Conservation (phyloP, 2,888 invertebrate species). For the Parascotia fuliginaria region DNA sequence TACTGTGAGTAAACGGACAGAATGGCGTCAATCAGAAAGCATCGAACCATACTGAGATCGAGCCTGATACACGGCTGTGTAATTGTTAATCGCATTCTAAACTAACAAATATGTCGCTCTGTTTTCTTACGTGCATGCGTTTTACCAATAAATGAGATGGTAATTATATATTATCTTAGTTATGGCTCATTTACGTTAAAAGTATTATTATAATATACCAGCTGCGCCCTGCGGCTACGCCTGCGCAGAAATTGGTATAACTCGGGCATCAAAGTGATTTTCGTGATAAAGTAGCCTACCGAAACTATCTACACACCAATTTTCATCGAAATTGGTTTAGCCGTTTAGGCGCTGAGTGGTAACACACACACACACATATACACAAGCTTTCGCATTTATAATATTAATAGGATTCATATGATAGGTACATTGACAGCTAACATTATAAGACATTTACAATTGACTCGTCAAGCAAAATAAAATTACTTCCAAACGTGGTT, state of each 20-base stretch:
- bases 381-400: no score
- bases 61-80: constrained; percentile 59
- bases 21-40: constrained; percentile 54
- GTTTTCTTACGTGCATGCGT: constrained; percentile 44
- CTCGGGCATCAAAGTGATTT: no score
- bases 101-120: constrained; percentile 53
- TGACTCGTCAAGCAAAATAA: no score
- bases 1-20: constrained; percentile 64
- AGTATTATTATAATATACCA: no score
- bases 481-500: constrained; percentile 12
- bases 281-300: no score
- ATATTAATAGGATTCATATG: no score
- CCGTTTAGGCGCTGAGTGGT: no score
- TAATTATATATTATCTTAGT: constrained; percentile 20
- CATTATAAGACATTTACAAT: neutral
- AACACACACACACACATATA: no score
- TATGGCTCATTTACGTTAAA: constrained; percentile 28
- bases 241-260: no score
- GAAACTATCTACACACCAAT: no score
- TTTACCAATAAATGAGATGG: constrained; percentile 33
- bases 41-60: constrained; percentile 67
- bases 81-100: constrained; percentile 64
- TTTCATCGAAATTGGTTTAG: no score
- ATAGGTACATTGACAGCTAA: constrained; percentile 2
- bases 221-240: no score